A percentile compares a stretch with the other conserved stretches of the same genome.
Evolutionary conservation across 2,888 invertebrate species (phyloP).

Genomic region (Drosophila lacicola): DNA sequence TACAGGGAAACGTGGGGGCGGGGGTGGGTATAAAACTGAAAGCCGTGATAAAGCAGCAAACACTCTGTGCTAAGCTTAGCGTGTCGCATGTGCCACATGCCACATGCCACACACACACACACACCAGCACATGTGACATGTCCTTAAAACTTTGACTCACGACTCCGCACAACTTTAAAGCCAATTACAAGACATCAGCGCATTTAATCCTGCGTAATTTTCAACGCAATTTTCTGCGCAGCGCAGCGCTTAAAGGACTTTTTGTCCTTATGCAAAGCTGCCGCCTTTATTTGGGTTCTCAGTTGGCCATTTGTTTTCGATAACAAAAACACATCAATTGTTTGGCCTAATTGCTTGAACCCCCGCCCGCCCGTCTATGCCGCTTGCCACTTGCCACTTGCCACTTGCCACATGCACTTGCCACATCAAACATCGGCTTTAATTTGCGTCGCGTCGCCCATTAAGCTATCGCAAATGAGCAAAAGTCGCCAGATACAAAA

Average conservation of each 20-base stretch:
- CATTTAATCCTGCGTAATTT: constrained; percentile 46
- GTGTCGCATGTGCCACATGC: constrained; percentile 43
- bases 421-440: constrained; percentile 51
- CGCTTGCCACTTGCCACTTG: constrained; percentile 9
- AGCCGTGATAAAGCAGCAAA: constrained; percentile 55
- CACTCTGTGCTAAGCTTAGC: constrained; percentile 56
- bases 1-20: not conserved
- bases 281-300: not conserved
- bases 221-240: constrained; percentile 41
- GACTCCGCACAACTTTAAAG: constrained; percentile 57
- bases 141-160: constrained; percentile 52
- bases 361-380: not conserved
- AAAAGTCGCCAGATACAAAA: constrained; percentile 41
- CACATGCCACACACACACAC: constrained; percentile 18
- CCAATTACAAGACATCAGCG: constrained; percentile 57
- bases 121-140: constrained; percentile 43
- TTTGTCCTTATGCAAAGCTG: constrained; percentile 28
- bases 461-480: constrained; percentile 67
- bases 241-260: constrained; percentile 26
- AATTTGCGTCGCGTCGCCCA: constrained; percentile 64
- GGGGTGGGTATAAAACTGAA: constrained; percentile 23
- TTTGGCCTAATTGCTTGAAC: constrained; percentile 59
- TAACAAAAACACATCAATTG: constrained; percentile 55
- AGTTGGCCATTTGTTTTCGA: constrained; percentile 17
- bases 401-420: constrained; percentile 26